Evolutionary conservation across 1,140 invertebrate genomes (phyloP).

Genomic region (Pogonognathellus flavescens): DNA sequence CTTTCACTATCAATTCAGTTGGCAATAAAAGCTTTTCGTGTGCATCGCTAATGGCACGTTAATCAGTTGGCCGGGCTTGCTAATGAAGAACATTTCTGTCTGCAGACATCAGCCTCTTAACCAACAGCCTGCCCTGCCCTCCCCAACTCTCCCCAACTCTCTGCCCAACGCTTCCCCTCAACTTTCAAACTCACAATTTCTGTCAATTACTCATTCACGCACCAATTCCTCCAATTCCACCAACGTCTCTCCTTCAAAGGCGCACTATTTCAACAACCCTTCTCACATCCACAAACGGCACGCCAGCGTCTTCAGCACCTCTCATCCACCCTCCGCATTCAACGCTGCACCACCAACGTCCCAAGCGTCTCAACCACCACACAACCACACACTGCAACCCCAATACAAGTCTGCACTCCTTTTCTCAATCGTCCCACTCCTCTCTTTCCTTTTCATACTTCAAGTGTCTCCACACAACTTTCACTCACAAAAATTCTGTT

Average conservation of each 20-base stretch:
- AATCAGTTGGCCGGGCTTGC: slow-evolving; percentile 1
- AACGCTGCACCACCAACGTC: too few species aligned
- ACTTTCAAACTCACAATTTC: background rate
- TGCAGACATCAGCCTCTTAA: background rate
- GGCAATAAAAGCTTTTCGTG: slow-evolving; percentile 11
- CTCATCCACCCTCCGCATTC: too few species aligned
- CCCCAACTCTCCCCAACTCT: too few species aligned
- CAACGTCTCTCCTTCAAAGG: background rate
- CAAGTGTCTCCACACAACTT: background rate
- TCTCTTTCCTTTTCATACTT: too few species aligned
- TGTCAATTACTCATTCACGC: background rate
- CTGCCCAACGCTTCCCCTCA: background rate
- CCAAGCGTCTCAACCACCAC: too few species aligned
- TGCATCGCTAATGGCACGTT: slow-evolving; percentile 16
- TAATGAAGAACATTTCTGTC: background rate
- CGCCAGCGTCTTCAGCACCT: too few species aligned
- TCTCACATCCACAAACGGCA: background rate
- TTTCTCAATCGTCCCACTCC: too few species aligned
- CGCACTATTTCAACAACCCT: background rate
- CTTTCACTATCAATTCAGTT: slow-evolving; percentile 14
- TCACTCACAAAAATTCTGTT: background rate
- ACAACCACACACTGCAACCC: too few species aligned
- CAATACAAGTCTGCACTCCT: too few species aligned
- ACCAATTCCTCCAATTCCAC: background rate
- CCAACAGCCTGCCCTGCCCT: too few species aligned